These are phyloP conservation scores for Formicarius rufipectus DNA, from an alignment of 2,113 vertebrate species.

Conservation along the genomic window DNA sequence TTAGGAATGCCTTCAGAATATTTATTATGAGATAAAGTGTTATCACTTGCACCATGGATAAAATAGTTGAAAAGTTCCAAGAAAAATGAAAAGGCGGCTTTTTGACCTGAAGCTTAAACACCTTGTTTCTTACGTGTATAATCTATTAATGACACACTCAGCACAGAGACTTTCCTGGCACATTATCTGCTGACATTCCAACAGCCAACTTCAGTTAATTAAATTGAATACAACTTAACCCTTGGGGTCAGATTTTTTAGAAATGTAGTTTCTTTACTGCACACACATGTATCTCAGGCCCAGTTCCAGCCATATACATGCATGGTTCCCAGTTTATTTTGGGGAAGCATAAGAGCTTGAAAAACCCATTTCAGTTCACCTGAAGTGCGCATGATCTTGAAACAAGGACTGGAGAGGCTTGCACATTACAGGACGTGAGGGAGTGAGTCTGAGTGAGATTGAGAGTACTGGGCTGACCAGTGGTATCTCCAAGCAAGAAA, in stretches of 20 bases:
- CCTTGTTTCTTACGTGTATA: slow-evolving; percentile 25
- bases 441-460: background rate
- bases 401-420: background rate
- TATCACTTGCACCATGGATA: slow-evolving; percentile 2
- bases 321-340: background rate
- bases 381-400: background rate
- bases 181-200: slow-evolving; percentile 10
- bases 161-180: slow-evolving; percentile 33
- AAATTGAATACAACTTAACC: background rate
- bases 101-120: slow-evolving; percentile 53
- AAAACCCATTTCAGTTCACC: background rate
- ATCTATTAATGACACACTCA: slow-evolving; percentile 46
- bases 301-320: background rate
- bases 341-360: background rate
- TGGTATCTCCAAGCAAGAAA: background rate
- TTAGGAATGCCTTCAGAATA: background rate
- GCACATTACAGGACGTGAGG: background rate
- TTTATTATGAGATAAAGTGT: slow-evolving; percentile 12
- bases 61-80: slow-evolving; percentile 12
- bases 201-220: slow-evolving; percentile 18
- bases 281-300: background rate
- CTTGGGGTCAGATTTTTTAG: background rate
- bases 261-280: background rate
- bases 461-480: background rate
- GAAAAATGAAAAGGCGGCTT: background rate